phyloP scores from a whole-genome alignment of 2,113 vertebrate genomes.

The Varanus salvator region DNA sequence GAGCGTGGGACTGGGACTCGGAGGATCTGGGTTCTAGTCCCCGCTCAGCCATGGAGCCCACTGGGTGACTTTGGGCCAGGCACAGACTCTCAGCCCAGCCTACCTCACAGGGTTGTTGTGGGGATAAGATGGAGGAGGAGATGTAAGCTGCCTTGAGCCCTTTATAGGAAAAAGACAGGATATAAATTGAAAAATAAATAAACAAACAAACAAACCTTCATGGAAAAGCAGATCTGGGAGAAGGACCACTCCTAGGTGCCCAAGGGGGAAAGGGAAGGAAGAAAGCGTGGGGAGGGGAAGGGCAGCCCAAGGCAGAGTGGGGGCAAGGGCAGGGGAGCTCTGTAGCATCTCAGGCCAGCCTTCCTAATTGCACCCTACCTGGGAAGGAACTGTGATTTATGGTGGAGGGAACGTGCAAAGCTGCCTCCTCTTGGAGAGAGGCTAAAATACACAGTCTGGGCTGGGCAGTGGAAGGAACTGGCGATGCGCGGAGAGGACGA shows the following conservation, averaged over 20 bases:
- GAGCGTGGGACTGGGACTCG: too few relatives aligned
- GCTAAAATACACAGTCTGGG: background rate
- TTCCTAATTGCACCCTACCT: background rate
- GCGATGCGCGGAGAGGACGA: background rate
- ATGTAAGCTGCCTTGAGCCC: too few relatives aligned
- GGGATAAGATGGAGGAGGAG: too few relatives aligned
- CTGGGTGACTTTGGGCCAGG: too few relatives aligned
- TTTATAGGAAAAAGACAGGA: too few relatives aligned
- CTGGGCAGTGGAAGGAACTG: background rate
- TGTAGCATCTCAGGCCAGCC: background rate
- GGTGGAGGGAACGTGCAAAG: background rate
- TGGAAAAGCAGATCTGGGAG: background rate
- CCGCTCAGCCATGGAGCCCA: too few relatives aligned
- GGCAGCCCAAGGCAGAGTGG: background rate
- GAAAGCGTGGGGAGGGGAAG: background rate
- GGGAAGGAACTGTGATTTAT: conserved; percentile 14
- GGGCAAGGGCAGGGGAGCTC: background rate
- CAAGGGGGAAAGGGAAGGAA: background rate
- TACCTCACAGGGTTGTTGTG: too few relatives aligned
- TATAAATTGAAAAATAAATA: too few relatives aligned
- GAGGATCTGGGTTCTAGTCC: too few relatives aligned
- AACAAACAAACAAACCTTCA: too few relatives aligned
- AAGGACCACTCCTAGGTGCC: background rate
- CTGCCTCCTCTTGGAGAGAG: background rate
- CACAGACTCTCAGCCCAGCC: too few relatives aligned